Evolutionary conservation across 1,140 invertebrate genomes (phyloP), one percentile per base, ranked within the genome.

Genomic region (Drosophila carrolli): DNA sequence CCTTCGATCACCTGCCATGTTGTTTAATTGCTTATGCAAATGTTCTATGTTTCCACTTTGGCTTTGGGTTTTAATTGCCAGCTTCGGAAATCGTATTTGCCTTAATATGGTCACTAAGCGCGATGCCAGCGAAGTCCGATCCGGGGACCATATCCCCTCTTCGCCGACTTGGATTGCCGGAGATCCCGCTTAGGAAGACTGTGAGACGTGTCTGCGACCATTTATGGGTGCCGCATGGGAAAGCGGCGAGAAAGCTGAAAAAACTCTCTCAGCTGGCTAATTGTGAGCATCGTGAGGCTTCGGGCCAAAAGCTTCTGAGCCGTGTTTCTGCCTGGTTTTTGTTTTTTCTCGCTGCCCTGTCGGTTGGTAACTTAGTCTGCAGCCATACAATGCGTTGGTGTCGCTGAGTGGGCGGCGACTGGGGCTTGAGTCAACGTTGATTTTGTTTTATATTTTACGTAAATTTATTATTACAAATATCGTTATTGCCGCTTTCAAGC

Each of bases 391-490:
- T 53, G 60, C 44, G 66, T 77, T 66, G 72, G 62, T 74, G 70
- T 47, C 68, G 46, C 38, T 62, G 70, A 68, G 67, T 75, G 72
- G 65, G 75, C 65, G 57, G 54, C 61, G 38, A 54, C 35, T 43
- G 46, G 9, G 60, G 11, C 63, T 77, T 61, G 63, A 77, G 63
- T 77, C 75, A 76, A 70, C 78, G 83, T 80, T 78, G 77, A 81
- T 89, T 89, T 89, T 89, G 79, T 89, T 71, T 89, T 89, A 85
- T 84, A 81, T 81, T 89, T 89, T 75, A 81, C 76, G 80, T 84
- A 80, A 89, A 89, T 89, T 89, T 84, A 89, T 88, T 84, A 89
- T 89, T 89, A 89, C 85, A 89, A 84, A 89, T 89, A 89, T 89
- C 88, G 77, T 78, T 89, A 75, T 89, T 84, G 84, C 80, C 74